Percentiles rank a stretch among this genome's conserved stretches.
Conservation (phyloP, 2,797 vertebrate species). For the Ara ararauna region DNA sequence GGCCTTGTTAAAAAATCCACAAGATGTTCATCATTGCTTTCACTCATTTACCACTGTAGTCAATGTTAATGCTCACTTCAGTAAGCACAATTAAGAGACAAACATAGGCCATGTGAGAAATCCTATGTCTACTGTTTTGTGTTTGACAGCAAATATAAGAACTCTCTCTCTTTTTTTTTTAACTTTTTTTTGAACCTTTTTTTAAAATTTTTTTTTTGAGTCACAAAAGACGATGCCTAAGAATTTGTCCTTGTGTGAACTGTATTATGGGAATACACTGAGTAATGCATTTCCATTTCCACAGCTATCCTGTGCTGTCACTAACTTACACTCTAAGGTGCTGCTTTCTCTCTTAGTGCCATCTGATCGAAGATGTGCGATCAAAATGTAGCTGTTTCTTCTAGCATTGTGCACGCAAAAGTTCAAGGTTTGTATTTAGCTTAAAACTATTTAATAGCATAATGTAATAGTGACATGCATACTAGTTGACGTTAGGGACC, state of each 20-base stretch:
- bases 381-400: background rate
- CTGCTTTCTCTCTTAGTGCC: background rate
- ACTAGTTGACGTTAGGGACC: background rate
- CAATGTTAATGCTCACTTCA: background rate
- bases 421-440: background rate
- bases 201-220: background rate
- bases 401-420: background rate
- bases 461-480: background rate
- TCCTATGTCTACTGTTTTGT: background rate
- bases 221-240: background rate
- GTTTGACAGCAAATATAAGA: background rate
- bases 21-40: background rate
- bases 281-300: background rate
- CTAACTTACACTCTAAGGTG: background rate
- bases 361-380: background rate
- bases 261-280: background rate
- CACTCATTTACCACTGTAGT: background rate
- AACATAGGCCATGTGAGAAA: background rate
- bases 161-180: background rate
- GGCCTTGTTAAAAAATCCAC: background rate
- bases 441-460: background rate
- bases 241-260: background rate
- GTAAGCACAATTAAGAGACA: background rate
- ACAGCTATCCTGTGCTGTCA: background rate
- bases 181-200: background rate